Base-by-base conservation (phyloP, 2,113 vertebrate species). In the Oryzias melastigma region DNA sequence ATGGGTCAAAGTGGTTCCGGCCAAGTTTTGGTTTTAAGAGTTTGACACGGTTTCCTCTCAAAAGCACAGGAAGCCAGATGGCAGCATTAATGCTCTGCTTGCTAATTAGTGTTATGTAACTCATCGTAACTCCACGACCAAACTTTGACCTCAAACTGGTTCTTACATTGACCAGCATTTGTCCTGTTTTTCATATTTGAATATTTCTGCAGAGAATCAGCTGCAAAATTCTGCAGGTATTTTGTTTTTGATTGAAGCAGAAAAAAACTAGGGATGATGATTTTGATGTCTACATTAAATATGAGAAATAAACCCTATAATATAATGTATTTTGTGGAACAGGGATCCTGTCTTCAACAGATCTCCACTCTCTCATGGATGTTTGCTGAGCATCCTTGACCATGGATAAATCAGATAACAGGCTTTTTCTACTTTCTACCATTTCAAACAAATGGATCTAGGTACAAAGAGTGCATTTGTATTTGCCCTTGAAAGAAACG, bases 1-100 rank as follows among this genome's bases (percentile, higher is more conserved):
- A 10, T 4, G 53, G 27, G 10, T 66, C 61, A 55, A 52, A 78
- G 63, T 49, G 53, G 45, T 45, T 78, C 44, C 15, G 47, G 48
- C 14, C 0, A 6, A 56, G 40, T 44, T 45, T 25, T 1, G 17
- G 22, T 19, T 42, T 8, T 1, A 16, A n/a, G 59, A 61, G n/a
- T 35, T 22, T 25, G 57, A 64, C 71, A 60, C 45, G 27, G 24
- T 65, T 63, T 70, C 43, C 14, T 35, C 8, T 68, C 42, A 40
- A 27, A 24, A 29, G 1, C 4, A 24, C 40, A 42, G 16, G 65
- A 50, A 52, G 29, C 52, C 59, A 72, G 65, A 48, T 66, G 50
- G 52, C 1, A 18, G 20, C 14, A 57, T 59, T 51, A 43, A 51
- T 18, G 42, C 42, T 65, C 41, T 1, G 3, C 20, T 62, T 45